phyloP scores from a whole-genome alignment of 23 tunicate genomes.

The Aplidium turbinatum region DNA sequence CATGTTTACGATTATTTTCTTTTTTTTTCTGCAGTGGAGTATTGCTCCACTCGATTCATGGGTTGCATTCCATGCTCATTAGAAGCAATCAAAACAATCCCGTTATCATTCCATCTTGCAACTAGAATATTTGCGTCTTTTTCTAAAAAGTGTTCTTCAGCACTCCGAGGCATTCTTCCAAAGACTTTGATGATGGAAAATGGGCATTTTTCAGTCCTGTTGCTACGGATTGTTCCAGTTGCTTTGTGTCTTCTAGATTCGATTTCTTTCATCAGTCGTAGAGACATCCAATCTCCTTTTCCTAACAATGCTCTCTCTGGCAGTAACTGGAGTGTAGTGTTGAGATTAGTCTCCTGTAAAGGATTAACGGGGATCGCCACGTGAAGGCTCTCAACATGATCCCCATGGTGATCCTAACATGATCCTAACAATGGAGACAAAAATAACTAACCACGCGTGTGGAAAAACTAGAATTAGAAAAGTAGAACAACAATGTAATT shows the following conservation, averaged over 20 bases:
- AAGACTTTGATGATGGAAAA: slow-evolving; percentile 16
- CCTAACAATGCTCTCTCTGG: no score
- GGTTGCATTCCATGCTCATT: slow-evolving; percentile 6
- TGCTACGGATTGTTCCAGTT: slow-evolving; percentile 15
- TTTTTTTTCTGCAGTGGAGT: slow-evolving; percentile 2
- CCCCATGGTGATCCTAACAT: no score
- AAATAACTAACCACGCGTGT: no score
- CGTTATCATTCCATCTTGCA: slow-evolving; percentile 6
- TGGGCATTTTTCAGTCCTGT: slow-evolving; percentile 17
- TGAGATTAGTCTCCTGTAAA: no score
- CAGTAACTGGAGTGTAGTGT: no score
- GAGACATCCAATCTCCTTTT: no score
- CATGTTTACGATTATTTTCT: slow-evolving; percentile 11
- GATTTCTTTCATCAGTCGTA: slow-evolving; percentile 1
- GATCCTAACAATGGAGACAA: no score
- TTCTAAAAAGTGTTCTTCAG: slow-evolving; percentile 5
- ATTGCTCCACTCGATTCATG: background rate
- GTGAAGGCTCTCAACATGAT: no score
- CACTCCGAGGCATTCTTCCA: background rate
- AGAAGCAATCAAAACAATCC: slow-evolving; percentile 9
- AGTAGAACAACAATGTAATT: no score
- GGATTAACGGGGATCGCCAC: no score
- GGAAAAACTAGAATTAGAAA: no score
- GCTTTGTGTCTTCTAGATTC: slow-evolving; percentile 4
- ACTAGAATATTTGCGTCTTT: slow-evolving; percentile 18